phyloP scores from a whole-genome alignment of 2,888 invertebrate species.

The Elaeidobius kamerunicus region DNA sequence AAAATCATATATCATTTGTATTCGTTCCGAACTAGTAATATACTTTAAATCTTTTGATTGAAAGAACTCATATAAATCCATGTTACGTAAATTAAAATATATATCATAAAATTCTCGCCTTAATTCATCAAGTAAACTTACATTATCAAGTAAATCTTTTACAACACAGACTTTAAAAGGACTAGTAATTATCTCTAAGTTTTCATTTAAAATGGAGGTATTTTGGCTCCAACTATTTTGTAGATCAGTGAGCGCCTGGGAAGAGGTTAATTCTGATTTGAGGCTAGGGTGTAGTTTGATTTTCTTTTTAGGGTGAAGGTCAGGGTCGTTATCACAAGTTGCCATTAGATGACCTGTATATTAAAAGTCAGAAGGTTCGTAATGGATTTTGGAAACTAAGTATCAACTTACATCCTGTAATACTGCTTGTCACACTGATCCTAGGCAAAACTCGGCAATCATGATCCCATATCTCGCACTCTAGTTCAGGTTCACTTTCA shows the following conservation, averaged over 20 bases:
- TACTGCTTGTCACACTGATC: background rate
- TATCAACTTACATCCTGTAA: slow-evolving; percentile 37
- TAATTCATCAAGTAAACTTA: slow-evolving; percentile 58
- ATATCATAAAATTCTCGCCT: slow-evolving; percentile 64
- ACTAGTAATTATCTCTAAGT: slow-evolving; percentile 56
- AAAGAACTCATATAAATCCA: slow-evolving; percentile 86
- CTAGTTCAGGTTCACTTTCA: slow-evolving; percentile 41
- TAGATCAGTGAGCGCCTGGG: slow-evolving; percentile 36
- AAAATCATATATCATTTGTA: slow-evolving; percentile 62
- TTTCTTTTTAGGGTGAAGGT: slow-evolving; percentile 36
- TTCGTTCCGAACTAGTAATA: slow-evolving; percentile 56
- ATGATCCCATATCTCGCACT: slow-evolving; percentile 44
- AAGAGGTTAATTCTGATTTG: slow-evolving; percentile 27
- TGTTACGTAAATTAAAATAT: slow-evolving; percentile 71
- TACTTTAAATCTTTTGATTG: slow-evolving; percentile 69
- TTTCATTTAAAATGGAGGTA: slow-evolving; percentile 47
- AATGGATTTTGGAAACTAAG: too few species aligned
- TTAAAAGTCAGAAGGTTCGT: background rate
- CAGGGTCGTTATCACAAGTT: slow-evolving; percentile 39
- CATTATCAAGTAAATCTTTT: slow-evolving; percentile 59
- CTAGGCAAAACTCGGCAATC: slow-evolving; percentile 38
- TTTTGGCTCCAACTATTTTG: slow-evolving; percentile 52
- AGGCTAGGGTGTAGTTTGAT: slow-evolving; percentile 37
- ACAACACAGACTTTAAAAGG: slow-evolving; percentile 69
- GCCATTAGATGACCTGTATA: slow-evolving; percentile 43